phyloP scores from a whole-genome alignment of 2,888 invertebrate species.

The Anodontia alba region DNA sequence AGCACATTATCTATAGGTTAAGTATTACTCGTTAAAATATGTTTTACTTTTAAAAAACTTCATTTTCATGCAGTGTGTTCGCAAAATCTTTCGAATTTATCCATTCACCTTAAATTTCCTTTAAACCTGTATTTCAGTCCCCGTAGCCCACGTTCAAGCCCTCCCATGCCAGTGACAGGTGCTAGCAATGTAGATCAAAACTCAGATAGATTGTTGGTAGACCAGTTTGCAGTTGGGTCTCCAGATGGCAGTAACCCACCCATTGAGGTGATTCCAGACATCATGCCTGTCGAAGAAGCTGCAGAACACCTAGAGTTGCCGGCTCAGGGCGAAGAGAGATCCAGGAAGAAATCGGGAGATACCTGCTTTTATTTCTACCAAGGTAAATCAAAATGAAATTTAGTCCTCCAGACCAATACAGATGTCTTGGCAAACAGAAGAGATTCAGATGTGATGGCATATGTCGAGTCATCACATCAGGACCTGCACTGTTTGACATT shows the following conservation, averaged over 20 bases:
- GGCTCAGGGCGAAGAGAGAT: slow-evolving; percentile 49
- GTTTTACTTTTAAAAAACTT: no score
- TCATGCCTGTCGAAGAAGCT: slow-evolving; percentile 82
- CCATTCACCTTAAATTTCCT: no score
- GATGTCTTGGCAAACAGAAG: no score
- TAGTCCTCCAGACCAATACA: no score
- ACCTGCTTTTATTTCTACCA: slow-evolving; percentile 91
- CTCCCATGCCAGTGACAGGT: slow-evolving; percentile 17
- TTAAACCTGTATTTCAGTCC: no score
- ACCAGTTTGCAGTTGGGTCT: slow-evolving; percentile 37
- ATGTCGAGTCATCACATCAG: no score
- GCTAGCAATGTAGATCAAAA: neutral
- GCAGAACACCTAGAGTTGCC: slow-evolving; percentile 84
- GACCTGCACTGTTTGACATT: no score
- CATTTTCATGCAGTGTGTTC: no score
- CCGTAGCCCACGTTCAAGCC: slow-evolving; percentile 13
- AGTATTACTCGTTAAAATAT: no score
- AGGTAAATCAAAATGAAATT: slow-evolving; percentile 87
- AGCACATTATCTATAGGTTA: no score
- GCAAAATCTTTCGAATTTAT: no score
- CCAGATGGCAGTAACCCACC: slow-evolving; percentile 45
- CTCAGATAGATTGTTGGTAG: neutral
- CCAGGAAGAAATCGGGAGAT: slow-evolving; percentile 50
- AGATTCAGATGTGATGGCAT: no score
- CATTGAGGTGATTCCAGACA: slow-evolving; percentile 52